Percentiles rank a stretch among this genome's conserved stretches.
Conservation (phyloP, 35 echinoderm and acorn worm genomes). For the Heliocidaris tuberculata region DNA sequence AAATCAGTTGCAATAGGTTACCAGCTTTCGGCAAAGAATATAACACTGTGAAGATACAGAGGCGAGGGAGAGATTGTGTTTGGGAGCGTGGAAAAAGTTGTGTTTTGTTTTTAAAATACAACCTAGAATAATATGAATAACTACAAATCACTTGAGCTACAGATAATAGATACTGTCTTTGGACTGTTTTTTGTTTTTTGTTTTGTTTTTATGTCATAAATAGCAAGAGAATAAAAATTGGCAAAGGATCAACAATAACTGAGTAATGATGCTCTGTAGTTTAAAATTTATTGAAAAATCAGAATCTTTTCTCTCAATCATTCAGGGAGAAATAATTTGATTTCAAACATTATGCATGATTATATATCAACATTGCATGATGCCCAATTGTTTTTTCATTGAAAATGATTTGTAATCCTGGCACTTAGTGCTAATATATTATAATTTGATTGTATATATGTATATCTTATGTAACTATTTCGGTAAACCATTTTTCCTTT, state of each 20-base stretch:
- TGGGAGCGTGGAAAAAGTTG: neutral
- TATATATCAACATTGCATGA: neutral
- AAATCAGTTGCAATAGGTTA: neutral
- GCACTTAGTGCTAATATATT: too few species aligned
- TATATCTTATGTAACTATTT: neutral
- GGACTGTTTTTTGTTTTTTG: too few species aligned
- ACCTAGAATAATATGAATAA: too few species aligned
- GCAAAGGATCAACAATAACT: too few species aligned
- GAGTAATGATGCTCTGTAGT: too few species aligned
- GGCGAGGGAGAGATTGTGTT: too few species aligned
- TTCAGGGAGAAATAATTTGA: neutral
- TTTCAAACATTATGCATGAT: neutral
- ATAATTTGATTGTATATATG: neutral
- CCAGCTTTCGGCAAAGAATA: neutral
- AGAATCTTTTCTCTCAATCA: too few species aligned
- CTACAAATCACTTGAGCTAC: too few species aligned
- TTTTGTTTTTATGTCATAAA: too few species aligned
- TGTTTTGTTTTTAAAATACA: neutral
- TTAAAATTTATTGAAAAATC: too few species aligned
- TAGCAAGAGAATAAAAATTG: too few species aligned
- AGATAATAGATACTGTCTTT: too few species aligned
- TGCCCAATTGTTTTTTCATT: neutral
- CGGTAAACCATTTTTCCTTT: neutral
- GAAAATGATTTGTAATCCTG: neutral
- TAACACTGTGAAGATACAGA: neutral